These are phyloP conservation scores for Amphiprion ocellaris DNA, from an alignment of 2,113 vertebrate species.

Conservation along the genomic window DNA sequence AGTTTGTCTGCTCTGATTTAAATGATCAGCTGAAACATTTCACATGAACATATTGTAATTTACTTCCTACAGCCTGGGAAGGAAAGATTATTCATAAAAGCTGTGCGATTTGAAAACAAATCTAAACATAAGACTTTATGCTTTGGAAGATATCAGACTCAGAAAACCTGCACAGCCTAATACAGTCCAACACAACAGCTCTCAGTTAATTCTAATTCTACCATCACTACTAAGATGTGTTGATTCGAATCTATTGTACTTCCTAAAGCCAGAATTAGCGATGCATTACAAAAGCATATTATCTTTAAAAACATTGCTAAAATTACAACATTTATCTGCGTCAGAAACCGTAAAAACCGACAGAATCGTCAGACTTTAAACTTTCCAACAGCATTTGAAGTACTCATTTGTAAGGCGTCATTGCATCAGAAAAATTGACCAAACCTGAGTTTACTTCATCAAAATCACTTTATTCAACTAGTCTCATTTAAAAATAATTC, in stretches of 20 bases:
- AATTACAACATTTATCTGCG: no score
- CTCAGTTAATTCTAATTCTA: not conserved
- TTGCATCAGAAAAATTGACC: no score
- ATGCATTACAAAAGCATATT: no score
- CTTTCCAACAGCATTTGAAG: no score
- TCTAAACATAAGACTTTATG: not conserved
- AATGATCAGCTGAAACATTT: conserved; percentile 19
- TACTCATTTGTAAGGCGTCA: no score
- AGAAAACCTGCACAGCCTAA: not conserved
- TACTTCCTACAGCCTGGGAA: not conserved
- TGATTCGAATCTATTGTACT: not conserved
- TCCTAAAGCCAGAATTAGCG: no score
- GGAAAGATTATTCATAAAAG: not conserved
- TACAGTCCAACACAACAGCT: not conserved
- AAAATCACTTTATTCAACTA: no score
- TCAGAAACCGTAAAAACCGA: no score
- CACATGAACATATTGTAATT: conserved; percentile 15
- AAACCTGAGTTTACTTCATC: no score
- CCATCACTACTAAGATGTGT: not conserved
- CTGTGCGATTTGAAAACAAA: not conserved
- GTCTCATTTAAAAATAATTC: no score
- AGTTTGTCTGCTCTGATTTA: conserved; percentile 23
- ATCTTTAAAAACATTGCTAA: no score
- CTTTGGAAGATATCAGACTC: not conserved
- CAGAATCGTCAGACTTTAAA: no score